Base-by-base conservation (phyloP, 2,113 vertebrate species). In the Ciconia boyciana region DNA sequence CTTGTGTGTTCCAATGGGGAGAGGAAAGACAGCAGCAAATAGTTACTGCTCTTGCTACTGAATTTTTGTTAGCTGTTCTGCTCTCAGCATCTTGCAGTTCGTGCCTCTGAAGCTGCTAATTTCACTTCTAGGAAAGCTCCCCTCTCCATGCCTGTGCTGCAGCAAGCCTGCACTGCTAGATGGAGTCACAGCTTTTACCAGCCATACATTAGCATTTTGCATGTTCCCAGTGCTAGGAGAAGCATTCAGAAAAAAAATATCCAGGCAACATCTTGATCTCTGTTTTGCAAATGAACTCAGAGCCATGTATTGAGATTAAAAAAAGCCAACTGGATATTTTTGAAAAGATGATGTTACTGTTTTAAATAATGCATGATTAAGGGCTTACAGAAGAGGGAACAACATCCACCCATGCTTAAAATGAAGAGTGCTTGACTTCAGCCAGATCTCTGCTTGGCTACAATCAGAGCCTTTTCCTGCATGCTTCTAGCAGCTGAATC, bases 251-350 rank as follows among this genome's bases (percentile, higher is more conserved):
- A 24, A 70, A 61, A 44, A 75, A 82, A 65, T 36, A 83, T 48
- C 87, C 65, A 93, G 78, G 91, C 89, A 95, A 83, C 84, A 77
- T 90, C 84, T 90, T 54, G 70, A 87, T 96, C 70, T 92, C 81
- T 87, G 58, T 88, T 94, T 89, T 87, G 66, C 74, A 60, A 84
- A 95, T 80, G 54, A 97, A 90, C 62, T 85, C 61, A 41, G 75
- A 89, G 70, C 34, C 11, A 44, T 43, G 64, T 64, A 84, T 25
- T 71, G 43, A 92, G 74, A 62, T 70, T 74, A 36, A 72, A 29
- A 65, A 77, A 61, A 83, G 9, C 11, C 26, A 65, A 93, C 44
- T 52, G 49, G 36, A 17, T 93, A 93, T 94, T 96, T 96, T 91
- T 91, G 10, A 95, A 94, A 87, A 83, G 58, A 86, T 87, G 75